A percentile compares a stretch with the other conserved stretches of the same genome.
Conservation (phyloP, 2,797 vertebrate genomes). For the Poecilia wingei region DNA sequence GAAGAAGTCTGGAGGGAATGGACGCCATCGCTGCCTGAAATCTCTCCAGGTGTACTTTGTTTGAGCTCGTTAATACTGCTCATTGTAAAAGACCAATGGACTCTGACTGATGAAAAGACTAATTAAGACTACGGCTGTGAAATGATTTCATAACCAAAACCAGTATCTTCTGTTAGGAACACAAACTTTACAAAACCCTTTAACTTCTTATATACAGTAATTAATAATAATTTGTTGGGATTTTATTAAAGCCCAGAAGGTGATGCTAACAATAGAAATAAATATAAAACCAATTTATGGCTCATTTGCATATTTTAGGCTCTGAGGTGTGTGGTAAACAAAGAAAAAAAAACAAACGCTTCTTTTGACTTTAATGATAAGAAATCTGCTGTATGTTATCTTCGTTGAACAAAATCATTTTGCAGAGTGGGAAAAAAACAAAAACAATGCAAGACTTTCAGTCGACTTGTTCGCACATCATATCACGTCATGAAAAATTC, state of each 20-base stretch:
- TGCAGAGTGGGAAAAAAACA: background rate
- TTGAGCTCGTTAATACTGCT: background rate
- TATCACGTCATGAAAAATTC: conserved; percentile 25
- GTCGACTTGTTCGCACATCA: conserved; percentile 16
- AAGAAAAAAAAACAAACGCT: background rate
- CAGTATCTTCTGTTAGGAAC: background rate
- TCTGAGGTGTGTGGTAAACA: conserved; percentile 4
- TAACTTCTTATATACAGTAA: background rate
- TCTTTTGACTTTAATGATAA: background rate
- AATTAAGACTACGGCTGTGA: background rate
- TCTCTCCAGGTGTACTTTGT: background rate
- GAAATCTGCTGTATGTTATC: conserved; percentile 12
- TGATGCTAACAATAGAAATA: conserved; percentile 20
- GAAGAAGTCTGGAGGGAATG: background rate
- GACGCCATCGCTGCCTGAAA: background rate
- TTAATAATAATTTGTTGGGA: conserved; percentile 39
- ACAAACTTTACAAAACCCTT: background rate
- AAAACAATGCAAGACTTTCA: background rate
- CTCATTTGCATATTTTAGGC: background rate
- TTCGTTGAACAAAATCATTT: conserved; percentile 16
- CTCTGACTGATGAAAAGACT: background rate
- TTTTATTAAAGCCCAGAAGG: conserved; percentile 35
- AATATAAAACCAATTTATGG: conserved; percentile 14
- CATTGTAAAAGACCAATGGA: background rate
- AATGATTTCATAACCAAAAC: background rate